Evolutionary conservation across 2,113 vertebrate species (phyloP).

Genomic region (Chrysochloris asiatica): DNA sequence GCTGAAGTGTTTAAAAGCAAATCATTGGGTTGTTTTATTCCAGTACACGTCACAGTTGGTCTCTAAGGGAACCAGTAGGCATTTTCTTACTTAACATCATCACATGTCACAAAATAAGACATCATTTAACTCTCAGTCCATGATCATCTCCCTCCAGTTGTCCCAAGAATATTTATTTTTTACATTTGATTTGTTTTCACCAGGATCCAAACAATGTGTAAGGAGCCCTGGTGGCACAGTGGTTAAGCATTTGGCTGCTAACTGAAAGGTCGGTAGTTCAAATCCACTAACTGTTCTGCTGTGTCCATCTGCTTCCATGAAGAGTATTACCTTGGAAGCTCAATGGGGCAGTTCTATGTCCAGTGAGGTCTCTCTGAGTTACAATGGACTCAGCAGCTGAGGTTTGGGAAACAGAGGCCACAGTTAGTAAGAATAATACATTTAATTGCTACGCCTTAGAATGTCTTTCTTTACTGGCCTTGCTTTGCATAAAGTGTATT

Average conservation of each 20-base stretch:
- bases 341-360: background rate
- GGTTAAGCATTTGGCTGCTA: background rate
- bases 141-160: background rate
- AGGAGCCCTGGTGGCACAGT: background rate
- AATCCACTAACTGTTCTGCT: background rate
- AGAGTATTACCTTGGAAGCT: background rate
- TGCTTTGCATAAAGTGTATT: background rate
- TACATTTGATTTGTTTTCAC: conserved; percentile 1
- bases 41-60: background rate
- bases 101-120: background rate
- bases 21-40: background rate
- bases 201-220: background rate
- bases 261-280: background rate
- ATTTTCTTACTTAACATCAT: background rate
- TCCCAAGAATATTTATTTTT: background rate
- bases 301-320: background rate
- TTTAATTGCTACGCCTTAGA: background rate
- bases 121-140: background rate
- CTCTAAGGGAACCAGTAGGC: background rate
- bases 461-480: background rate
- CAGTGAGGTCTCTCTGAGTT: background rate
- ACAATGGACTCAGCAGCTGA: background rate
- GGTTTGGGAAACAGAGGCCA: background rate
- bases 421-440: background rate
- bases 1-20: conserved; percentile 7